A percentile compares a stretch with the other conserved stretches of the same genome.
Evolutionary conservation across 2,888 invertebrate species (phyloP).

Genomic region (Alloplasta piceator): DNA sequence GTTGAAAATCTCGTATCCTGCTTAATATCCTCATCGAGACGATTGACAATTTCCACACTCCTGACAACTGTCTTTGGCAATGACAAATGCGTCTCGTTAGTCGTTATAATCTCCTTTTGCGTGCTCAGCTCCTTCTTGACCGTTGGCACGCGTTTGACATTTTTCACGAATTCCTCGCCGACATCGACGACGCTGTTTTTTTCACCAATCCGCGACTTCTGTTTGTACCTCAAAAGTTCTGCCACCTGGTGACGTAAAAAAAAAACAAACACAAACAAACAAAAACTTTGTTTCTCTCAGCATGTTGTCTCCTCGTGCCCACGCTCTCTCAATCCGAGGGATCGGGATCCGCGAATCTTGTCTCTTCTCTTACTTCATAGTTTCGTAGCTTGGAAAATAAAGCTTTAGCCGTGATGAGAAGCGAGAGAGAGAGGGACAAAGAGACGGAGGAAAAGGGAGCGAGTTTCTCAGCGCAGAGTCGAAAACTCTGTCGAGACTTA

Average conservation of each 20-base stretch:
- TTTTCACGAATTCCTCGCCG: constrained; percentile 42
- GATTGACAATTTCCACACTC: constrained; percentile 56
- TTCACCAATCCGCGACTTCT: constrained; percentile 58
- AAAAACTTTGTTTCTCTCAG: constrained; percentile 50
- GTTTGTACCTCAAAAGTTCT: constrained; percentile 75
- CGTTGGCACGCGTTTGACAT: constrained; percentile 75
- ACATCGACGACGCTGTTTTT: constrained; percentile 40
- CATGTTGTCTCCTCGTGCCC: not conserved
- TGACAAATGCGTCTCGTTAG: constrained; percentile 42
- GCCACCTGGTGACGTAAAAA: constrained; percentile 71
- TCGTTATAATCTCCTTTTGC: constrained; percentile 77
- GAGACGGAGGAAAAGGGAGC: constrained; percentile 17
- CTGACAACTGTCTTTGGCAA: constrained; percentile 42
- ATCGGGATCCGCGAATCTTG: not conserved
- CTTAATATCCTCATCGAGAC: constrained; percentile 54
- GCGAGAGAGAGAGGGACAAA: constrained; percentile 10
- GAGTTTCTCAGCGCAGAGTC: constrained; percentile 48
- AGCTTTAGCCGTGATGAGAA: constrained; percentile 43
- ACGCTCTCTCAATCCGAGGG: not conserved
- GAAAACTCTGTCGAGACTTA: constrained; percentile 49
- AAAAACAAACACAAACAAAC: constrained; percentile 16
- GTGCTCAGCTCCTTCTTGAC: constrained; percentile 80
- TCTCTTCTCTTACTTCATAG: constrained; percentile 26
- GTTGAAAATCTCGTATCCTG: constrained; percentile 25
- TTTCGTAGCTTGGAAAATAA: constrained; percentile 45